phyloP scores from a whole-genome alignment of 2,888 invertebrate genomes.

The Polydesmus complanatus region DNA sequence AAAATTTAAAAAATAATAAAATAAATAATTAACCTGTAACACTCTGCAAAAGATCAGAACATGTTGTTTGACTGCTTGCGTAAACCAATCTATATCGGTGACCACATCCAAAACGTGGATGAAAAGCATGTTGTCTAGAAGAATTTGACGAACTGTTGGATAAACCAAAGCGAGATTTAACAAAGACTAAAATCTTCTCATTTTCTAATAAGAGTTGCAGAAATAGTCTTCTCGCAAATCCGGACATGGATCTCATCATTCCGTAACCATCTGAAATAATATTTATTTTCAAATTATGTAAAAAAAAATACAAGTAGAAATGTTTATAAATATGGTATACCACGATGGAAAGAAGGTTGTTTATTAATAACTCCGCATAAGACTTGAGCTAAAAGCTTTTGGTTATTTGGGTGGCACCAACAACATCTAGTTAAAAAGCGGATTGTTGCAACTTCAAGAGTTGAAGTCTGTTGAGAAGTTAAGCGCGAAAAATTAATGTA shows the following conservation, averaged over 20 bases:
- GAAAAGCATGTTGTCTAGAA: conserved; percentile 28
- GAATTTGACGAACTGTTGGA: conserved; percentile 18
- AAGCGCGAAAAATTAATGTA: conserved; percentile 17
- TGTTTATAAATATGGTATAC: conserved; percentile 24
- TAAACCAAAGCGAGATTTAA: conserved; percentile 33
- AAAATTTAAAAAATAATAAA: conserved; percentile 9
- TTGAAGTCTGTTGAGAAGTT: conserved; percentile 27
- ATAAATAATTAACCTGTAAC: conserved; percentile 30
- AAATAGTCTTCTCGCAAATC: conserved; percentile 73
- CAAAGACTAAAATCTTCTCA: conserved; percentile 64
- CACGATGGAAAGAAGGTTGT: conserved; percentile 35
- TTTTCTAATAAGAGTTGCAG: conserved; percentile 72
- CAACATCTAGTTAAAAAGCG: conserved; percentile 69
- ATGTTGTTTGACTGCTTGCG: conserved; percentile 59
- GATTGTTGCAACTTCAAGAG: conserved; percentile 47
- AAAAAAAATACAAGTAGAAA: not conserved
- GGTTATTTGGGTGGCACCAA: conserved; percentile 70
- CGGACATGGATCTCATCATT: conserved; percentile 42
- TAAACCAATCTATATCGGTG: conserved; percentile 56
- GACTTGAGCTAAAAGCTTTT: conserved; percentile 63
- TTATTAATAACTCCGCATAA: conserved; percentile 59
- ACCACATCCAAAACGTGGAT: conserved; percentile 58
- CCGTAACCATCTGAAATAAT: not conserved
- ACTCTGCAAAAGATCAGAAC: conserved; percentile 54
- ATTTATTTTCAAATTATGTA: not conserved